A percentile compares a stretch with the other conserved stretches of the same genome.
Conservation (phyloP, 1,140 invertebrate genomes). For the Triops cancriformis region DNA sequence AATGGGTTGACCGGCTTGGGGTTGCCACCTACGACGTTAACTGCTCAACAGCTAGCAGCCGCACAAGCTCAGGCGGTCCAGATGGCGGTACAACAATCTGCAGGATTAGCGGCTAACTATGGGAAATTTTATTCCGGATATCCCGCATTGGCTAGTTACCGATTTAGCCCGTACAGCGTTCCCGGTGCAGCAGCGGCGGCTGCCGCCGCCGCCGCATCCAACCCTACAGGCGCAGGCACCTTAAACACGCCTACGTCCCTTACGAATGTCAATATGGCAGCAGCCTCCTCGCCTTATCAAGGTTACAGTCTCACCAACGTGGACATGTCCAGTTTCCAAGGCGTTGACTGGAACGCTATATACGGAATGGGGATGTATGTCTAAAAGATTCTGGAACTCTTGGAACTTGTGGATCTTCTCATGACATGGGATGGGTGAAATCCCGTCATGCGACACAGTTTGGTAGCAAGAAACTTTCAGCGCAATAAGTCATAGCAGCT, state of each 20-base stretch:
- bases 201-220: conserved; percentile 43
- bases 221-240: conserved; percentile 43
- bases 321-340: conserved; percentile 82
- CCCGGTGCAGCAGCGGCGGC: conserved; percentile 49
- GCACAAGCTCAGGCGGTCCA: conserved; percentile 44
- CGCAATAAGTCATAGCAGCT: no score
- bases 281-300: conserved; percentile 50
- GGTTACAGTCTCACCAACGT: conserved; percentile 74
- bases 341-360: conserved; percentile 79
- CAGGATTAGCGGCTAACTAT: conserved; percentile 49
- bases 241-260: conserved; percentile 34
- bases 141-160: conserved; percentile 55
- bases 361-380: conserved; percentile 86
- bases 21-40: conserved; percentile 13
- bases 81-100: conserved; percentile 48
- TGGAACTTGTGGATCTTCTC: no score
- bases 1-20: conserved; percentile 36
- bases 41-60: conserved; percentile 17
- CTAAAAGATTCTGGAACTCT: not conserved
- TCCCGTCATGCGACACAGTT: no score
- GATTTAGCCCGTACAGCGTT: conserved; percentile 61
- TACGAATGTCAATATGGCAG: conserved; percentile 24
- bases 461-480: no score
- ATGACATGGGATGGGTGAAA: no score
- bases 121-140: conserved; percentile 59